Evolutionary conservation across 2,113 vertebrate species (phyloP), one percentile per base, ranked within the genome.

Genomic region (Serilophus lunatus): DNA sequence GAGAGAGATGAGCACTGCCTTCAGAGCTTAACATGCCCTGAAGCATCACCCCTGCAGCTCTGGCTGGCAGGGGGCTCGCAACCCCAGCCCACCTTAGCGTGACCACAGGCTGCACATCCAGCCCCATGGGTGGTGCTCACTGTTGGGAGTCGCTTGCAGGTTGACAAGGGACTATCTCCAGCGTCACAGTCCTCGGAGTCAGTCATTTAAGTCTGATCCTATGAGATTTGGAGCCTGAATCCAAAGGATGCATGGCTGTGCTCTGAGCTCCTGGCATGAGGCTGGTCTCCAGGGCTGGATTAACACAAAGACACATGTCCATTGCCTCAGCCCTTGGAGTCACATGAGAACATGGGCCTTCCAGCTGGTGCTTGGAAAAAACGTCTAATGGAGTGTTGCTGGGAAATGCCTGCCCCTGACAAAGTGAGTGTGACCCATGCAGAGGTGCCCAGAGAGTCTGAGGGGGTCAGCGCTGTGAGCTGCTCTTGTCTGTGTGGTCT

Each of bases 241-340:
- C 42, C 0, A 1, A 90, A 51, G 84, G 74, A 75, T 0, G 1
- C 86, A 81, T 75, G 81, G 81, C 78, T 75, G 65, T 22, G 60
- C 75, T 68, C 40, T 63, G 77, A 66, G 60, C 38, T 91, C 44
- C 56, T 26, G 26, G 78, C 72, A 84, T 91, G 85, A 70, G 45
- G 75, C 85, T 26, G 23, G 24, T 71, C 84, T 78, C 83, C 80
- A 66, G 76, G 63, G 54, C 45, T 63, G 65, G 51, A 82, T 87
- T 87, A 87, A 60, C 56, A 23, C 7, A 10, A 45, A 83, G 60
- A 54, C 92, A 78, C 7, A 3, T 83, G 78, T 83, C 61, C 50
- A 10, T 93, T 82, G 84, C 92, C 90, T 96, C 84, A 96, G 85
- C 74, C 70, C 66, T 53, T 72, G 70, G 51, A 93, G 57, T 76